A percentile compares a stretch with the other conserved stretches of the same genome.
These are phyloP conservation scores for Rugalucina vietnamica DNA, from an alignment of 2,888 invertebrate species.

Conservation along the genomic window DNA sequence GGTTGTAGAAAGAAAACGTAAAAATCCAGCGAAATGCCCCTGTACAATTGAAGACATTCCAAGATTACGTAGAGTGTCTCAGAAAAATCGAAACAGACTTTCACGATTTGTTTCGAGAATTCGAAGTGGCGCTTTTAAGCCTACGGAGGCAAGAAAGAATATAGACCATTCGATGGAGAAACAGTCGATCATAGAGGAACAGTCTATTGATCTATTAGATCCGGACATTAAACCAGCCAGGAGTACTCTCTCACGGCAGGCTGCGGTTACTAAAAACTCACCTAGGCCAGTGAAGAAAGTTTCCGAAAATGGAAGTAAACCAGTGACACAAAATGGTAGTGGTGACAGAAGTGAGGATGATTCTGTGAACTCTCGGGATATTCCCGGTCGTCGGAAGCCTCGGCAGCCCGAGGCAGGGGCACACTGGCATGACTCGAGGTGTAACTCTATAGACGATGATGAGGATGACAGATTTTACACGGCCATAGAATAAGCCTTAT, in stretches of 20 bases:
- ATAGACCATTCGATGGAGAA: constrained; percentile 51
- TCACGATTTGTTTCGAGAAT: constrained; percentile 62
- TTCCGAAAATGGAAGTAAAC: neutral
- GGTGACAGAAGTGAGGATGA: neutral
- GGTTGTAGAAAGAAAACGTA: constrained; percentile 72
- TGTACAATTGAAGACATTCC: constrained; percentile 68
- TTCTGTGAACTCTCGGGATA: constrained; percentile 27
- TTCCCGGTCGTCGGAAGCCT: constrained; percentile 55
- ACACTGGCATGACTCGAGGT: constrained; percentile 57
- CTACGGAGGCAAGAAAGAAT: constrained; percentile 44
- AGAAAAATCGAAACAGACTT: constrained; percentile 65
- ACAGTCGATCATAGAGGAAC: constrained; percentile 36
- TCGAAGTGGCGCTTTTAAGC: constrained; percentile 50
- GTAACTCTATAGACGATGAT: constrained; percentile 65
- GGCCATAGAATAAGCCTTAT: constrained; percentile 47
- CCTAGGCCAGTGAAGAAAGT: neutral
- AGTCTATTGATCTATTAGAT: constrained; percentile 28
- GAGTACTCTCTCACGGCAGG: constrained; percentile 10
- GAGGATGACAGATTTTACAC: constrained; percentile 59
- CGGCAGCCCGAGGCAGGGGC: constrained; percentile 36
- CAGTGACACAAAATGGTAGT: neutral
- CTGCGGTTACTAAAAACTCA: constrained; percentile 6
- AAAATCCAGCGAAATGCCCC: constrained; percentile 65
- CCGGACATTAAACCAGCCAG: neutral
- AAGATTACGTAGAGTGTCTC: constrained; percentile 66